phyloP scores from a whole-genome alignment of 2,113 vertebrate species.

The Puma concolor region DNA sequence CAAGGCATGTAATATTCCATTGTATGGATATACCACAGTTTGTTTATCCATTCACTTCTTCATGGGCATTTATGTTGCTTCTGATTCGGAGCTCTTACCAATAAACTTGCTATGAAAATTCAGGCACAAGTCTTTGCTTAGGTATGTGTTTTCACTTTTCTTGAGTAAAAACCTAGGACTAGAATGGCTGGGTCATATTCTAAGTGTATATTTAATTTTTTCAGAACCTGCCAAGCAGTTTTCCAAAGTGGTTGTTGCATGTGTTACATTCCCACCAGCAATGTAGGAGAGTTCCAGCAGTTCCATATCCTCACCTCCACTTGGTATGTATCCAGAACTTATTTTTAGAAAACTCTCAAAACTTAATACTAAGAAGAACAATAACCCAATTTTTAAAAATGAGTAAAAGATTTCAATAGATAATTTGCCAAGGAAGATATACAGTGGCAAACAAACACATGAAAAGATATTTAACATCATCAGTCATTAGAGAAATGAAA shows the following conservation, averaged over 20 bases:
- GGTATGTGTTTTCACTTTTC: background rate
- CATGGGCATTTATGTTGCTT: background rate
- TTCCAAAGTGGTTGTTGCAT: background rate
- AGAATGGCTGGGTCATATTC: background rate
- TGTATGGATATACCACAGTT: background rate
- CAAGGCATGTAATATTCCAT: background rate
- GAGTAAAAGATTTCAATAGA: background rate
- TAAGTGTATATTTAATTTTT: background rate
- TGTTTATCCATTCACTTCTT: background rate
- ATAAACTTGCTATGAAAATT: background rate
- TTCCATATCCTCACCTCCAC: background rate
- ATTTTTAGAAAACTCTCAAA: constrained; percentile 32
- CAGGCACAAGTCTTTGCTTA: background rate
- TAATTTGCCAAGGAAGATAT: background rate
- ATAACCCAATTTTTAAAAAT: background rate
- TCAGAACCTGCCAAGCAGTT: background rate
- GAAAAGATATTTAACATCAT: background rate
- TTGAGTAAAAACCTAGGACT: background rate
- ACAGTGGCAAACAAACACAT: background rate
- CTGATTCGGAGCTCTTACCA: background rate
- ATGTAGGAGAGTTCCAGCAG: background rate
- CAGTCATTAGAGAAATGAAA: background rate
- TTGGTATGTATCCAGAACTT: background rate
- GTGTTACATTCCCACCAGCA: background rate
- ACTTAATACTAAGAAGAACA: background rate